Evolutionary conservation across 2,888 invertebrate genomes (phyloP), one percentile per base, ranked within the genome.

Genomic region (Apotomis turbidana): DNA sequence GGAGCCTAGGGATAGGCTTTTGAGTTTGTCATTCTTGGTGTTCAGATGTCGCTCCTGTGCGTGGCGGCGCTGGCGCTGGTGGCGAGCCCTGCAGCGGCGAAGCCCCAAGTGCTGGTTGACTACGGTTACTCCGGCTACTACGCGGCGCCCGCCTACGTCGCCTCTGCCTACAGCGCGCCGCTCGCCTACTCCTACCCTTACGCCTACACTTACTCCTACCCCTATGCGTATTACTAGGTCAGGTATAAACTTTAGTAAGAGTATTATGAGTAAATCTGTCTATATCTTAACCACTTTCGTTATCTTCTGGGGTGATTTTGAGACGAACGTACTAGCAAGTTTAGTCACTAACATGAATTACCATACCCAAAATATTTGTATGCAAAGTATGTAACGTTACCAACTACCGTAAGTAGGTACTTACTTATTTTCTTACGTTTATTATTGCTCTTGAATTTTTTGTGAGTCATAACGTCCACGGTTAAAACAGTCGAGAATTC

Each of bases 81-180:
- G 62, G 79, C 10, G 55, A 46, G 83, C 75, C 80, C 89, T 57
- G 86, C 85, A 38, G 78, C 80, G 77, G 90, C 90, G 58, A 93
- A 93, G 82, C 93, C 93, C 60, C 93, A 93, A 76, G 83, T 93
- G 73, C 76, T 91, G 68, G 64, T 90, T 49, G 90, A 91, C 83
- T 92, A 91, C 77, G 89, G 89, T 0, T 89, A 88, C 81, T 90
- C 93, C 81, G 79, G 84, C 51, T 71, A 71, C 71, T 68, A 68
- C 73, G 81, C 85, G 3, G 79, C 89, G 0, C 85, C 87, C 3
- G 81, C 84, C 41, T 93, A 92, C 82, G 87, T 88, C 36, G 81
- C 85, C 27, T 2, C 27, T 10, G 78, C 89, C 15, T 90, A 90
- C 82, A 86, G 87, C 75, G 77, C 88, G 0, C 88, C 90, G 1